Conservation (phyloP, 2,888 invertebrate genomes). For the Encarsia formosa region DNA sequence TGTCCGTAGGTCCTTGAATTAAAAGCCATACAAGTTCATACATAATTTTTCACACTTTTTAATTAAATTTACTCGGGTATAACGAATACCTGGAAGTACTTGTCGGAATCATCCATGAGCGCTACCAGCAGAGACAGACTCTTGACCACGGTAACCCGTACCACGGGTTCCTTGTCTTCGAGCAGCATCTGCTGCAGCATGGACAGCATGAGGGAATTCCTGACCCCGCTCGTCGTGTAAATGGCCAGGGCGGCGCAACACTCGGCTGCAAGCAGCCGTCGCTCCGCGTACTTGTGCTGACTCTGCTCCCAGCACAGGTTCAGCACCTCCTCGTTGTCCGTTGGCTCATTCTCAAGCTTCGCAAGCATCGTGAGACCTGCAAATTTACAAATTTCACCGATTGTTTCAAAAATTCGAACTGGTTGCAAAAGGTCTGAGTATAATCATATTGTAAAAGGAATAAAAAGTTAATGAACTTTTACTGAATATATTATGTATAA, state of each 20-base stretch:
- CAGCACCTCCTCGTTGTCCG: slow-evolving; percentile 64
- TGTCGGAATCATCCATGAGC: slow-evolving; percentile 63
- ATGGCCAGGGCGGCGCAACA: slow-evolving; percentile 64
- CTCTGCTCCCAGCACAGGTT: slow-evolving; percentile 73
- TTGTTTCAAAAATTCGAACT: no score
- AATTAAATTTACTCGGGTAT: no score
- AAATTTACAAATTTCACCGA: not conserved
- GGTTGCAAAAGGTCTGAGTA: no score
- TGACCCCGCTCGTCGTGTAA: slow-evolving; percentile 61
- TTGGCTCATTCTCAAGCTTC: slow-evolving; percentile 51
- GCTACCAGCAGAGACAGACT: slow-evolving; percentile 61
- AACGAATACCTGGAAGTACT: slow-evolving; percentile 58
- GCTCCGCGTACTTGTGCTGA: slow-evolving; percentile 63
- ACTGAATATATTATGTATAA: not conserved
- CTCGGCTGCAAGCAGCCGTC: slow-evolving; percentile 65
- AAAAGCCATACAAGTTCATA: no score
- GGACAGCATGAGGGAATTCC: slow-evolving; percentile 66
- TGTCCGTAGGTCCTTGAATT: no score
- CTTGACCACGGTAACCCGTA: slow-evolving; percentile 60
- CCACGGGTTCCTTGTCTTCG: slow-evolving; percentile 63
- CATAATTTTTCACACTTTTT: no score
- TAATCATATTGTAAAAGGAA: no score
- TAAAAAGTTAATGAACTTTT: not conserved
- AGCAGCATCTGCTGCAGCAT: slow-evolving; percentile 68
- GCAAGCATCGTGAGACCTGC: slow-evolving; percentile 53